Conservation (phyloP, 2,113 vertebrate species). For the Dicerorhinus sumatrensis region DNA sequence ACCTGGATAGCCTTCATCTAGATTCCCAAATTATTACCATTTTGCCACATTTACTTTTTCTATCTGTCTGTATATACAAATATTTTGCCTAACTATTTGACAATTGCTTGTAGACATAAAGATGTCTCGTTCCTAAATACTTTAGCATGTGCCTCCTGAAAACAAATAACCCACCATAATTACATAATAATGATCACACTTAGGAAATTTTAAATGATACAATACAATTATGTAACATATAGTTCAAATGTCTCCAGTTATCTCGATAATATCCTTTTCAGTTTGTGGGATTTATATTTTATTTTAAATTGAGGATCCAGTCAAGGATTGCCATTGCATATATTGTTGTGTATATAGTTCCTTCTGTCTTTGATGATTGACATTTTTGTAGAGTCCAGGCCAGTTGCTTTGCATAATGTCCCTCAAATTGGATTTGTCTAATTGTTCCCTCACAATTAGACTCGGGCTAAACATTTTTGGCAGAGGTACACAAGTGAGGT, state of each 20-base stretch:
- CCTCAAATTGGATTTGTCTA: not conserved
- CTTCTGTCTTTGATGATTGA: not conserved
- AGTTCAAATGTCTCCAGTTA: not conserved
- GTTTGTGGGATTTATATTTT: not conserved
- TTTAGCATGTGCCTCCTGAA: not conserved
- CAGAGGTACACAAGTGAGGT: not conserved
- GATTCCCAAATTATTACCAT: not conserved
- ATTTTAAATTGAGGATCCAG: not conserved
- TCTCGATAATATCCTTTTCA: not conserved
- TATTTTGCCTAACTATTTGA: not conserved
- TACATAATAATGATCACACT: not conserved
- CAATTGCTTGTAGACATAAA: not conserved
- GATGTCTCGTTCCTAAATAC: not conserved
- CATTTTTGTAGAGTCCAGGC: not conserved
- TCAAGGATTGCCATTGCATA: not conserved
- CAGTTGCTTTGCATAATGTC: not conserved
- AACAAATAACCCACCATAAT: not conserved
- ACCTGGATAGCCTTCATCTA: not conserved
- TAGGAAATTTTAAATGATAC: not conserved
- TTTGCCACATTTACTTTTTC: not conserved
- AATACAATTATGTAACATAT: not conserved
- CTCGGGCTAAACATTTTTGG: not conserved
- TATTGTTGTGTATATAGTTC: not conserved
- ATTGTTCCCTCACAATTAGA: not conserved
- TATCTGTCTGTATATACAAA: not conserved